phyloP scores from a whole-genome alignment of 2,888 invertebrate species.

The Sphaeridia pumilis region DNA sequence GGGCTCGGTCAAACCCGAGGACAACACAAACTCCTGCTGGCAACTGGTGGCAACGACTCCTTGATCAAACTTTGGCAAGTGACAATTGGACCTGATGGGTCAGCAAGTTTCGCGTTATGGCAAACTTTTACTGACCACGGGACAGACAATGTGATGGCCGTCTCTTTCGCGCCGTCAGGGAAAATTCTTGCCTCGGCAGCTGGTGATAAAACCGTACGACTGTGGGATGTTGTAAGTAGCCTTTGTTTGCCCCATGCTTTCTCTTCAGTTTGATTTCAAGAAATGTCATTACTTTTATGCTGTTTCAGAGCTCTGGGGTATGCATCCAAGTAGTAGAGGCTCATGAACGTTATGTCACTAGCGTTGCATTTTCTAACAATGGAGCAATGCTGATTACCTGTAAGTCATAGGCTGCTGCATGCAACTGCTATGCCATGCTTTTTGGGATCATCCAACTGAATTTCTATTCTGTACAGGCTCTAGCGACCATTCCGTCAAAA shows the following conservation, averaged over 20 bases:
- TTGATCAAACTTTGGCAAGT: constrained; percentile 61
- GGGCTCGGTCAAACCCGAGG: constrained; percentile 30
- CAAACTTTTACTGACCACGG: constrained; percentile 55
- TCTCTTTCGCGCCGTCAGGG: constrained; percentile 53
- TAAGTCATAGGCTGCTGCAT: no score
- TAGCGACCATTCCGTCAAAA: constrained; percentile 42
- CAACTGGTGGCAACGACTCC: constrained; percentile 54
- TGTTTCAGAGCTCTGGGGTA: constrained; percentile 44
- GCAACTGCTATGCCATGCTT: no score
- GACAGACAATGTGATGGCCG: constrained; percentile 53
- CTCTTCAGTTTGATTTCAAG: no score
- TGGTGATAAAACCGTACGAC: constrained; percentile 56
- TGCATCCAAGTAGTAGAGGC: constrained; percentile 50
- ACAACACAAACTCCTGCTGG: constrained; percentile 30
- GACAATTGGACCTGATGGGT: constrained; percentile 36
- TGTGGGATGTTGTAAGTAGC: constrained; percentile 52
- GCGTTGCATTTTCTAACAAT: constrained; percentile 52
- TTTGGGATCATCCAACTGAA: no score
- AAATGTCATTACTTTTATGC: no score
- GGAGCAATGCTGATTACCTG: constrained; percentile 46
- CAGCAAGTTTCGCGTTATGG: constrained; percentile 36
- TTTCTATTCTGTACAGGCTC: constrained; percentile 38
- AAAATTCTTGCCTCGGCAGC: constrained; percentile 56
- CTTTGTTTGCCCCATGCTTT: no score
- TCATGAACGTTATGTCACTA: constrained; percentile 53